These are phyloP conservation scores for Sminthurinus aureus DNA, from an alignment of 2,888 invertebrate species.

Conservation along the genomic window DNA sequence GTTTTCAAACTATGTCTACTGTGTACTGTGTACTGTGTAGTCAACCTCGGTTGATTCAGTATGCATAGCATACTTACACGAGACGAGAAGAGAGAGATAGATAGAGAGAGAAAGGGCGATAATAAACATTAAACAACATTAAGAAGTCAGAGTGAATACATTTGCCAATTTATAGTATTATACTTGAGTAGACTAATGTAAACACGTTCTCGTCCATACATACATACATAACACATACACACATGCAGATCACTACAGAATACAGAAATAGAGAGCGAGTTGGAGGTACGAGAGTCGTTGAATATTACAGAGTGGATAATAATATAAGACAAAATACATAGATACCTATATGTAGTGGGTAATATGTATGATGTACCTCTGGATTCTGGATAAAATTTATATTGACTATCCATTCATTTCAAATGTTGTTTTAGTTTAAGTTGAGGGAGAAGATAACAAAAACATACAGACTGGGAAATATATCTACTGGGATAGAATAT, in stretches of 20 bases:
- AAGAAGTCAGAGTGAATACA: slow-evolving; percentile 31
- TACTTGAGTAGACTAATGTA: slow-evolving; percentile 23
- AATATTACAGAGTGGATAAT: background rate
- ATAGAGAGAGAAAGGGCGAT: background rate
- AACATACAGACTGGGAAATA: background rate
- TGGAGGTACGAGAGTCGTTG: too few relatives aligned
- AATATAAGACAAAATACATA: too few relatives aligned
- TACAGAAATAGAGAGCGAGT: too few relatives aligned
- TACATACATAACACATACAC: background rate
- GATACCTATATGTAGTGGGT: background rate
- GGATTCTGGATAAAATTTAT: background rate
- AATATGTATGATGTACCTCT: too few relatives aligned
- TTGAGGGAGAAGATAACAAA: background rate
- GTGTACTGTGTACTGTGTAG: too few relatives aligned
- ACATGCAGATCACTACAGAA: too few relatives aligned
- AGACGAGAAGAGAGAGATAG: background rate
- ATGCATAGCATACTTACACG: background rate
- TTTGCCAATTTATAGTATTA: slow-evolving; percentile 28
- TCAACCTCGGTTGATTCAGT: background rate
- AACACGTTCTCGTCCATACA: background rate
- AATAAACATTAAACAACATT: slow-evolving; percentile 36
- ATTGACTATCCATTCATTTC: background rate
- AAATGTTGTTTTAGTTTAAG: background rate
- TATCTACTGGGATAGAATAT: background rate
- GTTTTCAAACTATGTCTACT: background rate